Evolutionary conservation across 2,888 invertebrate species (phyloP).

Genomic region (Cepaea hortensis): DNA sequence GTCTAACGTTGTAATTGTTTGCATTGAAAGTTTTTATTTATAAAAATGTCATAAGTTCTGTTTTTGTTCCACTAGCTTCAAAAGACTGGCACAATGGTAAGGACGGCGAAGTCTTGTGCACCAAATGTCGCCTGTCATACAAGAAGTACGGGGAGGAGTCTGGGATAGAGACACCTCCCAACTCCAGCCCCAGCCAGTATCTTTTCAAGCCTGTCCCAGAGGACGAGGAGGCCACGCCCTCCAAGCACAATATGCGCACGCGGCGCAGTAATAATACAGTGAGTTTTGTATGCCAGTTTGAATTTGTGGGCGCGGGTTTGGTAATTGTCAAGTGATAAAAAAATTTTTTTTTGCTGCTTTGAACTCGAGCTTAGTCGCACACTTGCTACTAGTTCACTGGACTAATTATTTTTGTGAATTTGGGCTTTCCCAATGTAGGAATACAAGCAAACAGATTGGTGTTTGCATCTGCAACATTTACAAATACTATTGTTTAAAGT

Average conservation of each 20-base stretch:
- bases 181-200: conserved; percentile 73
- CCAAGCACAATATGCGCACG: conserved; percentile 75
- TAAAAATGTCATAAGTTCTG: background rate
- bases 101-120: conserved; percentile 84
- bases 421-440: too few relatives aligned
- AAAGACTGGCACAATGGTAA: conserved; percentile 86
- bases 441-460: too few relatives aligned
- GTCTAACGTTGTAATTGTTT: too few relatives aligned
- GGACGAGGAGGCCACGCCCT: conserved; percentile 66
- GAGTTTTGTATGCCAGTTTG: conserved; percentile 46
- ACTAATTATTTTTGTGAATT: too few relatives aligned
- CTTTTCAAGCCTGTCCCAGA: conserved; percentile 77
- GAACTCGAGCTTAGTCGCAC: too few relatives aligned
- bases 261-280: conserved; percentile 70
- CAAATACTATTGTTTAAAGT: too few relatives aligned
- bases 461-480: too few relatives aligned
- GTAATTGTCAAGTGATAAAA: too few relatives aligned
- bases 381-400: too few relatives aligned
- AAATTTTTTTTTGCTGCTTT: too few relatives aligned
- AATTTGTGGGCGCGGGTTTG: too few relatives aligned
- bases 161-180: conserved; percentile 73
- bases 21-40: too few relatives aligned
- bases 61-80: conserved; percentile 78
- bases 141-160: conserved; percentile 86
- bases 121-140: conserved; percentile 85